phyloP scores from a whole-genome alignment of 2,113 vertebrate species.

The Cygnus atratus region DNA sequence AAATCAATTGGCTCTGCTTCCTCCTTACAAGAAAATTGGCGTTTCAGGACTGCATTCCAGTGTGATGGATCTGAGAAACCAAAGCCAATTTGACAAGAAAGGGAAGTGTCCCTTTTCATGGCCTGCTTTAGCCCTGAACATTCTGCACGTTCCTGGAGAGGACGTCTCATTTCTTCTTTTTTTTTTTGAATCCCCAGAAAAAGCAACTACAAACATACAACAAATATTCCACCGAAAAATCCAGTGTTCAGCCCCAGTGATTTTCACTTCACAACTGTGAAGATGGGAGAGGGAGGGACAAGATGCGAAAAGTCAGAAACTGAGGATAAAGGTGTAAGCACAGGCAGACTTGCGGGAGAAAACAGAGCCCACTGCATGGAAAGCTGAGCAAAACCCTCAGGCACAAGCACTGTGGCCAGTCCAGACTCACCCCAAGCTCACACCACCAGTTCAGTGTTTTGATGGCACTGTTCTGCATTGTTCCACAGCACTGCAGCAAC shows the following conservation, averaged over 20 bases:
- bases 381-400: not conserved
- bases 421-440: not conserved
- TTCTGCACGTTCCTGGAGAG: not conserved
- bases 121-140: conserved; percentile 40
- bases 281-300: not conserved
- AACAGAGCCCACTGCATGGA: accelerated
- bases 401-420: not conserved
- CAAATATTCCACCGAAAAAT: not conserved
- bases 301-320: not conserved
- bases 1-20: conserved; percentile 61
- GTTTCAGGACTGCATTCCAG: conserved; percentile 29
- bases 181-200: not conserved
- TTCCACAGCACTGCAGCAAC: not conserved
- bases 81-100: conserved; percentile 45
- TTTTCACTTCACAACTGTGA: not conserved
- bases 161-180: not conserved
- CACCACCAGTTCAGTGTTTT: not conserved
- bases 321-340: not conserved
- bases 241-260: not conserved
- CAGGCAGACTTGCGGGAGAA: not conserved
- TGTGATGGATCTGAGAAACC: conserved; percentile 38
- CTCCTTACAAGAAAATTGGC: conserved; percentile 37
- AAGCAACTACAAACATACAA: not conserved
- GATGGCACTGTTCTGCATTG: not conserved
- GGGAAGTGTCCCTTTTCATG: conserved; percentile 45